Percentiles rank a stretch among this genome's conserved stretches.
These are phyloP conservation scores for Venustoraphidia nigricollis DNA, from an alignment of 2,888 invertebrate genomes.

Conservation along the genomic window DNA sequence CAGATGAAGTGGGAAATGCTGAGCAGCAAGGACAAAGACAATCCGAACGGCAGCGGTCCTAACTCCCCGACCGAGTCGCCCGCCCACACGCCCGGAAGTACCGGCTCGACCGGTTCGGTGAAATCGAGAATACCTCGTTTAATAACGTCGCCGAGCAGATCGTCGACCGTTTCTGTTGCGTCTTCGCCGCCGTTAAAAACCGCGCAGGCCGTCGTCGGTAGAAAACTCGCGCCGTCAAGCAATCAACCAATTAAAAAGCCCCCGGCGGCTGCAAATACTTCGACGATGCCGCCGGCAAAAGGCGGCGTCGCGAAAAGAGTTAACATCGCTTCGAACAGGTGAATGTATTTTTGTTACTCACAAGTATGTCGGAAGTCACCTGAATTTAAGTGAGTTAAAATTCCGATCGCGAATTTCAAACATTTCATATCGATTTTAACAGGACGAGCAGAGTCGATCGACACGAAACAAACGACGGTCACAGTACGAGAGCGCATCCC, in stretches of 20 bases:
- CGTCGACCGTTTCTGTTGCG: conserved; percentile 40
- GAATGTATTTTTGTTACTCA: too few relatives aligned
- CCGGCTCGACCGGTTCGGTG: conserved; percentile 19
- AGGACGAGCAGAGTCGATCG: conserved; percentile 50
- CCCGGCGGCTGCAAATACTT: neutral
- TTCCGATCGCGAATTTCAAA: too few relatives aligned
- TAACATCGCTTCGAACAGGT: conserved; percentile 8
- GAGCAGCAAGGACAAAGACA: conserved; percentile 34
- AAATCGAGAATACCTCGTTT: conserved; percentile 63
- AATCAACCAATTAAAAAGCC: conserved; percentile 13
- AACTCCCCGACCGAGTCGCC: conserved; percentile 24
- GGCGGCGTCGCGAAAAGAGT: conserved; percentile 5
- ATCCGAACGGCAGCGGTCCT: conserved; percentile 10
- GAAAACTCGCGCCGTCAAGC: too few relatives aligned
- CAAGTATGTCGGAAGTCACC: too few relatives aligned
- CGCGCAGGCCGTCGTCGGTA: neutral
- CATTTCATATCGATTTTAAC: conserved; percentile 6
- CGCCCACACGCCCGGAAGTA: conserved; percentile 22
- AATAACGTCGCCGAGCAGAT: conserved; percentile 55
- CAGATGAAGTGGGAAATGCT: conserved; percentile 73
- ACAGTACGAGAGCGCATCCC: conserved; percentile 25
- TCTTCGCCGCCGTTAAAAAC: conserved; percentile 18
- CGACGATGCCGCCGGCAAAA: conserved; percentile 12
- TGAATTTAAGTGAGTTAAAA: too few relatives aligned
- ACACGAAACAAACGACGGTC: conserved; percentile 21